phyloP scores from a whole-genome alignment of 1,140 invertebrate species.

The Antheraea pernyi region DNA sequence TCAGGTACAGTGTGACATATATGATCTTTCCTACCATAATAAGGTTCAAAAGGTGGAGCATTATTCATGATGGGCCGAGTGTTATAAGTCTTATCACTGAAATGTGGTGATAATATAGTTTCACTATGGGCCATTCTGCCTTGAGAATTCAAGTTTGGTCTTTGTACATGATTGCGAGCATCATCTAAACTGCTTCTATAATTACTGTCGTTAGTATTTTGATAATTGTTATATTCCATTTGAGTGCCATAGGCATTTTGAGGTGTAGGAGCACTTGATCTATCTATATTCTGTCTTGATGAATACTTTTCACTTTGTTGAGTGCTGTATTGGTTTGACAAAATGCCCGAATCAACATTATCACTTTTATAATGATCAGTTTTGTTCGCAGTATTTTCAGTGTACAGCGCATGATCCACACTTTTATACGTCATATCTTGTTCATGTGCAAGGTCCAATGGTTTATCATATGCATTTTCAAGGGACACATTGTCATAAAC shows the following conservation, averaged over 20 bases:
- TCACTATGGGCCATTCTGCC: constrained; percentile 59
- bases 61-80: constrained; percentile 49
- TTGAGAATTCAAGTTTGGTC: constrained; percentile 61
- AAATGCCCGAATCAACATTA: constrained; percentile 44
- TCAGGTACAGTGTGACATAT: constrained; percentile 48
- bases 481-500: constrained; percentile 65
- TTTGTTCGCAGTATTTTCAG: constrained; percentile 55
- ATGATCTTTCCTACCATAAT: constrained; percentile 58
- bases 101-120: constrained; percentile 53
- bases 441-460: constrained; percentile 67
- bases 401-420: constrained; percentile 73
- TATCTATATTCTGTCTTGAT: constrained; percentile 50
- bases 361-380: constrained; percentile 46
- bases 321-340: constrained; percentile 49
- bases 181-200: constrained; percentile 55
- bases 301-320: constrained; percentile 63
- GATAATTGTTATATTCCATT: constrained; percentile 53
- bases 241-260: constrained; percentile 48
- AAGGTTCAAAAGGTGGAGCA: constrained; percentile 45
- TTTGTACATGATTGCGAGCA: constrained; percentile 54
- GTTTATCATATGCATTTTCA: constrained; percentile 76
- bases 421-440: constrained; percentile 74
- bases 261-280: constrained; percentile 38
- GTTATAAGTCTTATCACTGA: constrained; percentile 50
- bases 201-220: constrained; percentile 44